A percentile compares a stretch with the other conserved stretches of the same genome.
These are phyloP conservation scores for Burhinus oedicnemus DNA, from an alignment of 2,113 vertebrate genomes.

Conservation along the genomic window DNA sequence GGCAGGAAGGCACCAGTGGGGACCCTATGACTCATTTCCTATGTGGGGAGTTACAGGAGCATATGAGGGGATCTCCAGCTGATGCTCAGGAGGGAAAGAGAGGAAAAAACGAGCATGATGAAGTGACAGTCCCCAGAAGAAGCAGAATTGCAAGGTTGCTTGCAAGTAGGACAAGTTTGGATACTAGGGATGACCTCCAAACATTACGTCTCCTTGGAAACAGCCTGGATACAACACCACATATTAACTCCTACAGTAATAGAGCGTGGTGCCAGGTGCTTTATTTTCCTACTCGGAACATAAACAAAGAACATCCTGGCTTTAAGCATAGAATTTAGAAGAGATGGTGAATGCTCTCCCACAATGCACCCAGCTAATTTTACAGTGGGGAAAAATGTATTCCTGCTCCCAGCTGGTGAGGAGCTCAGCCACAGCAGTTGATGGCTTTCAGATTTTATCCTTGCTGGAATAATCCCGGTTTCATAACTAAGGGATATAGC, in stretches of 20 bases:
- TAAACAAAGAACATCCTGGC: not conserved
- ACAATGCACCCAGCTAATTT: not conserved
- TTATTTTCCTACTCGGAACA: not conserved
- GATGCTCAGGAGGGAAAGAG: not conserved
- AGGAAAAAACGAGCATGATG: not conserved
- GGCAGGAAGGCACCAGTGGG: fast-evolving
- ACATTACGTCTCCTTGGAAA: conserved; percentile 33
- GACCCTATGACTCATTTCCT: not conserved
- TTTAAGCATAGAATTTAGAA: not conserved
- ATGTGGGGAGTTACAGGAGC: not conserved
- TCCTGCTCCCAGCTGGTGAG: not conserved
- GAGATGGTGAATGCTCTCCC: not conserved
- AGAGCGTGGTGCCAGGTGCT: not conserved
- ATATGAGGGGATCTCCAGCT: not conserved
- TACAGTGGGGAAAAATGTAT: not conserved
- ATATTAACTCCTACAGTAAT: not conserved
- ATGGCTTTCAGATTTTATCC: conserved; percentile 25
- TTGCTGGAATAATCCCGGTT: conserved; percentile 30
- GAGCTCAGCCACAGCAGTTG: not conserved
- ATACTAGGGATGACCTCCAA: conserved; percentile 13
- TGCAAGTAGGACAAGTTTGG: not conserved
- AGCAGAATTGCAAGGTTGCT: not conserved
- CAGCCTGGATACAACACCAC: conserved; percentile 8
- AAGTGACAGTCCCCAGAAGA: not conserved
- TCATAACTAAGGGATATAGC: conserved; percentile 29